Evolutionary conservation across 1,140 invertebrate genomes (phyloP).

Genomic region (Lucilia sericata): DNA sequence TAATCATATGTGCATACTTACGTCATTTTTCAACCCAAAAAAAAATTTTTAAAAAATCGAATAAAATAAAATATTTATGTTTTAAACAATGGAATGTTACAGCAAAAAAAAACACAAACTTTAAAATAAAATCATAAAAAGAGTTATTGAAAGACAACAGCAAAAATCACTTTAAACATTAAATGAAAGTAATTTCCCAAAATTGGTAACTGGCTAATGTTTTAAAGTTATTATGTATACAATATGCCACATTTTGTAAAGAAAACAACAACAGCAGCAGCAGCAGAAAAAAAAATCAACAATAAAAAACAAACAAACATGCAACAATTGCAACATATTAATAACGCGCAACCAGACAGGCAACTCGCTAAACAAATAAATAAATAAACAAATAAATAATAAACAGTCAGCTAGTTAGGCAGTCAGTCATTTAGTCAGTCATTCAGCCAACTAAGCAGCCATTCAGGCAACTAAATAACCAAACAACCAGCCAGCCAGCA

Average conservation of each 20-base stretch:
- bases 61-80: neutral
- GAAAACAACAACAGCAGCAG: neutral
- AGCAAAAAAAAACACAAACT: neutral
- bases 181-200: constrained; percentile 29
- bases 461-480: neutral
- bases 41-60: neutral
- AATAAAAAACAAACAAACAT: constrained; percentile 1
- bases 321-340: neutral
- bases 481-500: neutral
- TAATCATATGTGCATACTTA: neutral
- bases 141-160: neutral
- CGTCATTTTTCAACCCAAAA: neutral
- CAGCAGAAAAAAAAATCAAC: neutral
- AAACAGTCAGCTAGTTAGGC: neutral
- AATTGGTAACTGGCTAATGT: constrained; percentile 23
- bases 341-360: neutral
- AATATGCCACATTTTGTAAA: constrained; percentile 19
- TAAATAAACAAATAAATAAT: neutral
- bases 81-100: constrained; percentile 4
- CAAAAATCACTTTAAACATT: constrained; percentile 10
- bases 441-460: neutral
- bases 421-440: neutral
- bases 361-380: neutral
- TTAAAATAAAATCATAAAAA: neutral
- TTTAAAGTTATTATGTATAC: constrained; percentile 6